These are phyloP conservation scores for Psylliodes chrysocephalus DNA, from an alignment of 2,888 invertebrate genomes.

Conservation along the genomic window DNA sequence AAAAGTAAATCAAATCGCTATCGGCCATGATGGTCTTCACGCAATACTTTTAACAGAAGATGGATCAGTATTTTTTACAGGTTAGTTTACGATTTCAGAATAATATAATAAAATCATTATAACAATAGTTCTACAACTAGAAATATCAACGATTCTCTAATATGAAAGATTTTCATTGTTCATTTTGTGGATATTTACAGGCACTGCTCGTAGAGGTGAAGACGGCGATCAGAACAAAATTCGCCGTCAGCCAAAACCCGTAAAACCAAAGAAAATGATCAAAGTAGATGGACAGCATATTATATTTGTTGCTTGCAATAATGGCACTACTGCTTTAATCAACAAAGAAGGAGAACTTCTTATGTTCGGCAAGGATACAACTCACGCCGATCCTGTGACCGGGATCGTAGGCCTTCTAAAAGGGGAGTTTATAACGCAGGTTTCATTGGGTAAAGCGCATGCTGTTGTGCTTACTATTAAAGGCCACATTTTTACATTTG, in stretches of 20 bases:
- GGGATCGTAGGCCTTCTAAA: conserved; percentile 60
- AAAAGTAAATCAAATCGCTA: conserved; percentile 80
- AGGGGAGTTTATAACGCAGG: conserved; percentile 67
- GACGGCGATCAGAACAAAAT: conserved; percentile 86
- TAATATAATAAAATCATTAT: not conserved
- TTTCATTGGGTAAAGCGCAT: conserved; percentile 95
- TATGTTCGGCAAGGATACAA: conserved; percentile 95
- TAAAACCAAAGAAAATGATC: conserved; percentile 91
- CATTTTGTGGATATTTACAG: too few species aligned
- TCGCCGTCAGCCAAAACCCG: conserved; percentile 87
- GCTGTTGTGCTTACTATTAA: conserved; percentile 88
- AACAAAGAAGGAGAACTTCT: conserved; percentile 89
- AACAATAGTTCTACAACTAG: too few species aligned
- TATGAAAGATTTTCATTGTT: too few species aligned
- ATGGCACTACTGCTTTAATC: conserved; percentile 93
- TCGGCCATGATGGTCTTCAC: conserved; percentile 95
- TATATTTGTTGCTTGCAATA: conserved; percentile 89
- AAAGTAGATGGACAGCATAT: conserved; percentile 89
- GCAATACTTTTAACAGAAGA: conserved; percentile 92
- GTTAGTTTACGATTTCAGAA: conserved; percentile 48
- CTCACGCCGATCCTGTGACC: conserved; percentile 79
- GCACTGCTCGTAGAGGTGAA: conserved; percentile 91
- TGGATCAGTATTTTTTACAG: conserved; percentile 86
- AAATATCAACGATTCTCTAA: too few species aligned
- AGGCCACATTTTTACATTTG: conserved; percentile 94